Conservation (phyloP, 2,113 vertebrate genomes). For the Cyprinodon brontotheroides region DNA sequence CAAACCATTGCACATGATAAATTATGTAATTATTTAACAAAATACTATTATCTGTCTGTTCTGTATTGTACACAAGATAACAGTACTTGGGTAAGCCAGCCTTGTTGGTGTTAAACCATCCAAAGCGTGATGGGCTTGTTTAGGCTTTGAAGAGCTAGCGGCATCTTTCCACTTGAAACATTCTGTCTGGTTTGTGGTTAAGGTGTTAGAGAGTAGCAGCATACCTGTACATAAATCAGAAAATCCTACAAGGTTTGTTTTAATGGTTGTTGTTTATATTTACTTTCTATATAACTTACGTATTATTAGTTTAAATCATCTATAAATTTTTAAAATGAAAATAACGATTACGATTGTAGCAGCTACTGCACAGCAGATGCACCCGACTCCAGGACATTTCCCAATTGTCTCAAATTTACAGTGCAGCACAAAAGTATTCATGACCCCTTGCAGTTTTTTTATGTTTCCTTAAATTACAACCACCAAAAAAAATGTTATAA, state of each 20-base stretch:
- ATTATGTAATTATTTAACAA: conserved; percentile 71
- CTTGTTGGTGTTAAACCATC: conserved; percentile 36
- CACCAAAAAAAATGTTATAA: not conserved
- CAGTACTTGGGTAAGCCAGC: conserved; percentile 40
- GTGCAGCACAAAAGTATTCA: not conserved
- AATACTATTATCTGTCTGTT: conserved; percentile 65
- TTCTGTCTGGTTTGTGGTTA: conserved; percentile 68
- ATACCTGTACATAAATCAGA: conserved; percentile 68
- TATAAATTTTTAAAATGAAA: conserved; percentile 71
- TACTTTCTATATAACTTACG: conserved; percentile 57
- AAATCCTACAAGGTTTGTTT: conserved; percentile 60
- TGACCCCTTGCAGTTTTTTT: not conserved
- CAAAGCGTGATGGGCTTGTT: conserved; percentile 31
- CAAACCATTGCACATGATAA: conserved; percentile 47
- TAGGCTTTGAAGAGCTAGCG: conserved; percentile 43
- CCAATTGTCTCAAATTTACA: conserved; percentile 31
- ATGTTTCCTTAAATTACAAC: not conserved
- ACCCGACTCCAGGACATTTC: conserved; percentile 44
- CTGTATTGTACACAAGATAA: conserved; percentile 72
- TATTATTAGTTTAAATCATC: conserved; percentile 65
- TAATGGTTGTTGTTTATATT: conserved; percentile 68
- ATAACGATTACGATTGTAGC: conserved; percentile 71
- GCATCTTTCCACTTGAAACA: conserved; percentile 66
- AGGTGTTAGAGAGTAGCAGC: conserved; percentile 74
- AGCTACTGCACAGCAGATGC: conserved; percentile 58